Percentiles rank a stretch among this genome's conserved stretches.
Evolutionary conservation across 2,888 invertebrate species (phyloP).

Genomic region (Danaus chrysippus): DNA sequence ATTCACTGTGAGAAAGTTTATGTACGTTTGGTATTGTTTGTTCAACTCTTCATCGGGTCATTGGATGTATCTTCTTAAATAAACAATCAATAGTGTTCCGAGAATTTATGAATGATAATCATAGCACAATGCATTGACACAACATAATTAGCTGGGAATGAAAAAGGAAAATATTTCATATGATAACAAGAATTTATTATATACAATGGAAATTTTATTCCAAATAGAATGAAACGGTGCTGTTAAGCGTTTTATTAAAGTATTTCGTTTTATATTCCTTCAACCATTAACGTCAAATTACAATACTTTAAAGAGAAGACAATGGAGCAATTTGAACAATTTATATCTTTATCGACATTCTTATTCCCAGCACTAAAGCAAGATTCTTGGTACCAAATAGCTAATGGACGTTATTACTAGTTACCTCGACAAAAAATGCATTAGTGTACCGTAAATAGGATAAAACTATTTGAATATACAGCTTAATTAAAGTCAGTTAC

Average conservation of each 20-base stretch:
- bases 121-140: background rate
- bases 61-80: conserved; percentile 37
- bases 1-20: conserved; percentile 38
- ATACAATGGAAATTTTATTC: too few species aligned
- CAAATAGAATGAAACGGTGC: background rate
- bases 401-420: conserved; percentile 72
- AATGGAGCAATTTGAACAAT: conserved; percentile 35
- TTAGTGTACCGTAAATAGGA: conserved; percentile 70
- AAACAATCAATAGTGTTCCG: conserved; percentile 32
- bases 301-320: conserved; percentile 29
- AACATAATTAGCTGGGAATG: background rate
- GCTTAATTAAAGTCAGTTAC: conserved; percentile 67
- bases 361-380: conserved; percentile 48
- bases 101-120: background rate
- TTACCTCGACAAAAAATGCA: conserved; percentile 71
- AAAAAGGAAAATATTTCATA: background rate
- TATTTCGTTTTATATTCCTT: conserved; percentile 2
- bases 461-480: conserved; percentile 75
- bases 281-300: conserved; percentile 20
- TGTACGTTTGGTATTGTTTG: conserved; percentile 44
- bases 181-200: background rate
- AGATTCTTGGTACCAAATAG: conserved; percentile 57
- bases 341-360: conserved; percentile 37
- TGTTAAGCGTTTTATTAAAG: conserved; percentile 6
- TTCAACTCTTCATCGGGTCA: conserved; percentile 44